phyloP scores from a whole-genome alignment of 2,113 vertebrate species.

The Triplophysa dalaica region DNA sequence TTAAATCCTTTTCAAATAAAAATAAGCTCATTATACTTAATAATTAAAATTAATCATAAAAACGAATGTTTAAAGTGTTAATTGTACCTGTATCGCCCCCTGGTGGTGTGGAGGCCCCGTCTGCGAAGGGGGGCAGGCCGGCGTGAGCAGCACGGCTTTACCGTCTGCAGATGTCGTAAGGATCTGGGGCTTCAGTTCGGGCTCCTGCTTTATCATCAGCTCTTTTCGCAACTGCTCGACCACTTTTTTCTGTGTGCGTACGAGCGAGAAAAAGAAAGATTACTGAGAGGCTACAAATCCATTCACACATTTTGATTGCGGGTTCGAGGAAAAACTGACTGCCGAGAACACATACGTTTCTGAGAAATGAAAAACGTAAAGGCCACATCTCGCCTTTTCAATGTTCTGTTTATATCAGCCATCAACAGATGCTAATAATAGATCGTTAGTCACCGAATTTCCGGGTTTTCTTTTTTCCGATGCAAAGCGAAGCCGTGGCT shows the following conservation, averaged over 20 bases:
- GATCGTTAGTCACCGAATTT: conserved; percentile 34
- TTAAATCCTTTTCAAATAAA: no score
- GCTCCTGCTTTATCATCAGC: conserved; percentile 78
- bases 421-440: conserved; percentile 25
- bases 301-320: neutral
- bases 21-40: no score
- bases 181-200: conserved; percentile 69
- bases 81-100: conserved; percentile 52
- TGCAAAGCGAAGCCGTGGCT: conserved; percentile 7
- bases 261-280: neutral
- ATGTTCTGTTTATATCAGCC: conserved; percentile 33
- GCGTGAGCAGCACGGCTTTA: conserved; percentile 46
- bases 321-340: neutral
- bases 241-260: conserved; percentile 75
- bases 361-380: neutral
- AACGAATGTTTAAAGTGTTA: neutral
- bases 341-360: neutral
- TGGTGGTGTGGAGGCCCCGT: conserved; percentile 50
- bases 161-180: conserved; percentile 55
- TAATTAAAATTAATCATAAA: no score
- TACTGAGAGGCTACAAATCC: neutral
- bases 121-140: conserved; percentile 26
- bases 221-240: conserved; percentile 81
- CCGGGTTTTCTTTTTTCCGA: conserved; percentile 24
- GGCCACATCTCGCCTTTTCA: neutral